These are phyloP conservation scores for Lethrus apterus DNA, from an alignment of 1,140 invertebrate species.

Conservation along the genomic window DNA sequence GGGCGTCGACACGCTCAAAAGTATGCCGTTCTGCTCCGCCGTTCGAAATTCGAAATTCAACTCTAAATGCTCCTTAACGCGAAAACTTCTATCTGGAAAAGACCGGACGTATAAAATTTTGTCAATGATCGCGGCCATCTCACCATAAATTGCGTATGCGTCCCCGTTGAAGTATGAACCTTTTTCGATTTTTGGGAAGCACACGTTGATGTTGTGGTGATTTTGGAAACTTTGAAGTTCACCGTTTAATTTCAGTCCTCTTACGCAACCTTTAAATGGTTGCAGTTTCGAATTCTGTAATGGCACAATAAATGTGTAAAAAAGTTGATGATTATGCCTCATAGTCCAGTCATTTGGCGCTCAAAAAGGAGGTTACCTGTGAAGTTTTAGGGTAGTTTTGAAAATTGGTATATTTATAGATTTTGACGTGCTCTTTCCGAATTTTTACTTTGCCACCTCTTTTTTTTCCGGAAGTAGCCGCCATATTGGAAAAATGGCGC, in stretches of 20 bases:
- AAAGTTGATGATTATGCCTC: too few relatives aligned
- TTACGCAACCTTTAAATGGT: conserved; percentile 76
- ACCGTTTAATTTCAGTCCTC: conserved; percentile 66
- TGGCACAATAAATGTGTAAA: conserved; percentile 21
- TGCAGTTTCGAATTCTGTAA: conserved; percentile 42
- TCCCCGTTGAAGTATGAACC: conserved; percentile 82
- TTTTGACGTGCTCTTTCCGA: too few relatives aligned
- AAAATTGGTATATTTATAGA: too few relatives aligned
- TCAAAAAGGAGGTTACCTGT: too few relatives aligned
- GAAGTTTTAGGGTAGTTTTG: too few relatives aligned
- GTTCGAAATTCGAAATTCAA: conserved; percentile 78
- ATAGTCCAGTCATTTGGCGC: too few relatives aligned
- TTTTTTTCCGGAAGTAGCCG: too few relatives aligned
- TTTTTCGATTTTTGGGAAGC: conserved; percentile 76
- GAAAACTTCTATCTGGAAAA: conserved; percentile 60
- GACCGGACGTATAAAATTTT: conserved; percentile 10
- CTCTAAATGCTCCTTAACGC: conserved; percentile 59
- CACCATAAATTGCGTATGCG: conserved; percentile 76
- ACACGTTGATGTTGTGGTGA: conserved; percentile 72
- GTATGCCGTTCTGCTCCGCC: conserved; percentile 68
- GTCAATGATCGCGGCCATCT: conserved; percentile 30
- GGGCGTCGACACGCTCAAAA: conserved; percentile 64
- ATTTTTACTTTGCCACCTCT: too few relatives aligned
- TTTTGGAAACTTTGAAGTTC: conserved; percentile 64
- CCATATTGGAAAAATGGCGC: too few relatives aligned